Evolutionary conservation across 2,113 vertebrate species (phyloP), one percentile per base, ranked within the genome.

Genomic region (Oreamnos americanus): DNA sequence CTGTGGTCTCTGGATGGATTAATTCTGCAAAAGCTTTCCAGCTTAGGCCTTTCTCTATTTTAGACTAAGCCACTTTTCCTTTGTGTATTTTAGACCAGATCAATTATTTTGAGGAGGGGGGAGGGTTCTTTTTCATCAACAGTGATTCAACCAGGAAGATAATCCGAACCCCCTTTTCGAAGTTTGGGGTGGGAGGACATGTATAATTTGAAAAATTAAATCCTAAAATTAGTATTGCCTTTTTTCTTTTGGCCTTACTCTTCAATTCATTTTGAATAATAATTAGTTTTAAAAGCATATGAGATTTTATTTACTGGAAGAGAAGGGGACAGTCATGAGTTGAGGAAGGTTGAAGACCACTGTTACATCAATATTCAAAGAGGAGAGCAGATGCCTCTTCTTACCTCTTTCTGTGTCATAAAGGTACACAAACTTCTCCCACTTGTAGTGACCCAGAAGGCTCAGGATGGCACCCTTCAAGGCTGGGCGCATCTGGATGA

Each of bases 401-500:
- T 99, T 99, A 99, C 99, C 99, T 99, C 99, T 99, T 95, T 99
- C 99, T 15, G 99, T 99, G 98, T 99, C 99, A 10, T 99, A 99
- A 45, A 99, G 99, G 98, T 99, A 99, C 97, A 99, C 99, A 96
- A 99, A 99, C 98, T 99, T 99, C 97, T 99, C 99, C 99, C 99
- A 99, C 97, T 99, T 99, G 97, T 99, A 99, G 94, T 99, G 99
- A 97, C 98, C 99, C 97, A 99, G 98, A 96, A 99, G 99, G 85
- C 99, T 99, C 96, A 99, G 98, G 97, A 99, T 99, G 51, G 99
- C 99, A 26, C 99, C 99, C 87, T 99, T 99, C 82, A 99, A 98
- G 2, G 99, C 98, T 55, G 99, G 99, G 87, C 99, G 99, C 99
- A 99, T 99, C 99, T 99, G 99, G 98, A 99, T 99, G 97, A 99